These are phyloP conservation scores for Callosobruchus maculatus DNA, from an alignment of 2,888 invertebrate species.

Conservation along the genomic window DNA sequence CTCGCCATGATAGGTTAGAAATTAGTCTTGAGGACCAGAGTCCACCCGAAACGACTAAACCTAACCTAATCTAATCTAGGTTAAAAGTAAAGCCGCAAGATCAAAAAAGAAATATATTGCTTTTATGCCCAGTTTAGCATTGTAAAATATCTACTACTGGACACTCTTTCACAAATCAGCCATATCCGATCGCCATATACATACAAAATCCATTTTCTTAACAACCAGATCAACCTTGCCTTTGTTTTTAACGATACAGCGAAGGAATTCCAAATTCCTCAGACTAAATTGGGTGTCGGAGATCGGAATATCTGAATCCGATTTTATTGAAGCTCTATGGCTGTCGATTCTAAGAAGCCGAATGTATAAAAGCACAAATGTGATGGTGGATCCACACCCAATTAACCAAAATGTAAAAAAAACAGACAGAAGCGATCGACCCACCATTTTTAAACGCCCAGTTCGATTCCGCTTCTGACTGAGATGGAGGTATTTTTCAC, in stretches of 20 bases:
- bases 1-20: no score
- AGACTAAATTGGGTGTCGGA: neutral
- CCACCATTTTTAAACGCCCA: neutral
- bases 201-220: neutral
- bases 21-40: no score
- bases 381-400: neutral
- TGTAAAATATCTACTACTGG: no score
- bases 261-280: neutral
- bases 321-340: neutral
- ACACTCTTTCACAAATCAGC: neutral
- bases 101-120: no score
- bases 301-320: neutral
- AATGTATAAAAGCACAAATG: neutral
- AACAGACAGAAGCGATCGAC: constrained; percentile 1
- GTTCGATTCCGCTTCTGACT: neutral
- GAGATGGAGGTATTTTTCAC: neutral
- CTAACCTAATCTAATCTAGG: no score
- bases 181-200: neutral
- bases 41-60: no score
- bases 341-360: neutral
- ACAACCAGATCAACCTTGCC: neutral
- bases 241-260: neutral
- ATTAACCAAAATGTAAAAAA: constrained; percentile 8
- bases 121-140: no score
- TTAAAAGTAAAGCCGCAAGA: no score